phyloP scores from a whole-genome alignment of 2,113 vertebrate species.

The Geococcyx californianus region DNA sequence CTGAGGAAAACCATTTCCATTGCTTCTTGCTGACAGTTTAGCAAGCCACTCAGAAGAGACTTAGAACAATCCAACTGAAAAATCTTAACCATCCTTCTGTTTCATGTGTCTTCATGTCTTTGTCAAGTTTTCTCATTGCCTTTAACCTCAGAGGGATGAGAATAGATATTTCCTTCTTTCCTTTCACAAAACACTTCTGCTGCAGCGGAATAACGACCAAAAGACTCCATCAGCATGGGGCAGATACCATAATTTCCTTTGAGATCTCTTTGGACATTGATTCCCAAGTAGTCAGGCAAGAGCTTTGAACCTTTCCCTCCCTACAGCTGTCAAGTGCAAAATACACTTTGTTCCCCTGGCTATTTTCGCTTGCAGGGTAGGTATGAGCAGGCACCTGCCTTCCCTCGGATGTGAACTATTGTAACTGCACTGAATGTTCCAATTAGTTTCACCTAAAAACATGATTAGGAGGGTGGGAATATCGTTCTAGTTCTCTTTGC shows the following conservation, averaged over 20 bases:
- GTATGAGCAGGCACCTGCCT: background rate
- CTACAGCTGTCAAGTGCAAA: background rate
- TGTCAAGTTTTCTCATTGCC: background rate
- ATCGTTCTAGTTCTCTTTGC: background rate
- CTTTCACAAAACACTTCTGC: background rate
- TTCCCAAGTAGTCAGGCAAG: background rate
- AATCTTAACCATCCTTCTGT: background rate
- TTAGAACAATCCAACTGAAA: background rate
- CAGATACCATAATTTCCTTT: background rate
- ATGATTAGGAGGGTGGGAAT: background rate
- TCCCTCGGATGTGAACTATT: background rate
- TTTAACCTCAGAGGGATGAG: background rate
- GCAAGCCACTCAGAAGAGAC: background rate
- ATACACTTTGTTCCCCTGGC: background rate
- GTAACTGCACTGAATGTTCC: background rate
- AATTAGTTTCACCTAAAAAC: background rate
- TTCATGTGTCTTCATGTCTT: background rate
- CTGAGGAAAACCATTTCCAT: background rate
- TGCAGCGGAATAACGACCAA: background rate
- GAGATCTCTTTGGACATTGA: background rate
- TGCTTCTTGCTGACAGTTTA: background rate
- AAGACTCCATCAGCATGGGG: background rate
- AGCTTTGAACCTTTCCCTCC: background rate
- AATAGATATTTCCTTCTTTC: background rate
- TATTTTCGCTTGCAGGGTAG: fast-evolving